Base-by-base conservation (phyloP, 2,797 vertebrate species). In the Rhinogobio ventralis region DNA sequence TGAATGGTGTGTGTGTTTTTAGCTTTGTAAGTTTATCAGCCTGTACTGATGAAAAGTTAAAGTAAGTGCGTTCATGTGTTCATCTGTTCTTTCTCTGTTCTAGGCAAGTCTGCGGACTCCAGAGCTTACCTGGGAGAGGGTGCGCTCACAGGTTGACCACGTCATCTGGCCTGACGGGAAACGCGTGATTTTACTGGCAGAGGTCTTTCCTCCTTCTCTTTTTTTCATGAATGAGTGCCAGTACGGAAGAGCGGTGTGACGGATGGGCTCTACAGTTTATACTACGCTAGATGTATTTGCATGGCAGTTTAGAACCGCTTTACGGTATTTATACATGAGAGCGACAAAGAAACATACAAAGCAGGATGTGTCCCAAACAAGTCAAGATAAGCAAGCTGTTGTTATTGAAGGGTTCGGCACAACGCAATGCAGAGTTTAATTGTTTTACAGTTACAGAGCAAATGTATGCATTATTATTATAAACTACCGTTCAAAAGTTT, bases 161-260 rank as follows among this genome's bases (percentile, higher is more conserved):
- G 95, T 99, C 90, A 99, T 99, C 94, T 99, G 98, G 98, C 98
- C 98, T 0, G 98, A 99, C 0, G 98, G 98, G 76, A 99, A 99
- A 85, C 94, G 98, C 2, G 97, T 99, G 20, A 96, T 99, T 89
- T 94, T 99, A 79, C 95, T 99, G 90, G 98, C 98, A 1, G 98
- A 99, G 96, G 98, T 99, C 93, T 2, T 55, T 78, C 68, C 57
- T 8, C 39, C 53, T 39, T 15, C 36, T 30, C 3, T 23, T 36
- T 75, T 49, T 66, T 67, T 66, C 9, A 10, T 76, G 17, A 67
- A 67, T 75, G 14, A 20, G 45, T 82, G 55, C 45, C 62, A 66
- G n/a, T 45, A 15, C 2, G 13, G 25, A 64, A 30, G 14, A 30
- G 60, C 1, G 10, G n/a, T 46, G n/a, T 62, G 39, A 39, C 15